A percentile compares a stretch with the other conserved stretches of the same genome.
Conservation (phyloP, 2,797 vertebrate species). For the Epinephelus malabaricus region DNA sequence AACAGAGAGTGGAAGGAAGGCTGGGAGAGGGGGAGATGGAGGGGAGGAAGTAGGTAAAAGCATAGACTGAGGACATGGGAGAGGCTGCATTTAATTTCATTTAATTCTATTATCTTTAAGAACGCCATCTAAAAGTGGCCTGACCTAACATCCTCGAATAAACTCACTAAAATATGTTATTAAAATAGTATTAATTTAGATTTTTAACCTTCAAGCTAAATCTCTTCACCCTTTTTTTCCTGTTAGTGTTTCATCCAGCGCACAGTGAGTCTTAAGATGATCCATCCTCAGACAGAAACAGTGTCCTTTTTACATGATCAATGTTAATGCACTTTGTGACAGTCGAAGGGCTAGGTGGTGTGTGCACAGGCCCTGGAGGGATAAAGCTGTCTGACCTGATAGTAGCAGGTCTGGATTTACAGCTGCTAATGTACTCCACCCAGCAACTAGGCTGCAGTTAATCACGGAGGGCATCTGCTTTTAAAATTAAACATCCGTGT, state of each 20-base stretch:
- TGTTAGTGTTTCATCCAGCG: slow-evolving; percentile 19
- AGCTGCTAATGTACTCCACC: slow-evolving; percentile 41
- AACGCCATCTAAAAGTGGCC: not conserved
- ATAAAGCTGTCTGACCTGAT: slow-evolving; percentile 36
- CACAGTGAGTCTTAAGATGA: slow-evolving; percentile 13
- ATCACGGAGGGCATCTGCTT: slow-evolving; percentile 23
- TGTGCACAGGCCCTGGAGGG: slow-evolving; percentile 16
- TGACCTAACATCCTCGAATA: slow-evolving; percentile 2
- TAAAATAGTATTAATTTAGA: slow-evolving; percentile 10
- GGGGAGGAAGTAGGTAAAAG: slow-evolving; percentile 23
- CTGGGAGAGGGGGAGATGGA: slow-evolving; percentile 33
- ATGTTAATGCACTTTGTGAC: slow-evolving; percentile 62
- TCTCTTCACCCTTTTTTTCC: not conserved
- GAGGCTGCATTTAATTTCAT: slow-evolving; percentile 44
- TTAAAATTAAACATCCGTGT: slow-evolving; percentile 10
- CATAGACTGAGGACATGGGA: slow-evolving; percentile 27
- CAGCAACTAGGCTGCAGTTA: slow-evolving; percentile 3
- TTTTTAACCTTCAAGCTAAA: slow-evolving; percentile 15
- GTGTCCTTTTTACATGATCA: slow-evolving; percentile 53
- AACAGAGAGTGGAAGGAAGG: slow-evolving; percentile 61
- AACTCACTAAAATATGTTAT: slow-evolving; percentile 1
- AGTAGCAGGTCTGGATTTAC: slow-evolving; percentile 43
- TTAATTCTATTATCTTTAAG: slow-evolving; percentile 24
- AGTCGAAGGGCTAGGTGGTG: slow-evolving; percentile 24
- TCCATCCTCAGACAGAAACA: slow-evolving; percentile 5